A percentile compares a stretch with the other conserved stretches of the same genome.
Conservation (phyloP, 2,113 vertebrate genomes). For the Eubucco bourcierii region DNA sequence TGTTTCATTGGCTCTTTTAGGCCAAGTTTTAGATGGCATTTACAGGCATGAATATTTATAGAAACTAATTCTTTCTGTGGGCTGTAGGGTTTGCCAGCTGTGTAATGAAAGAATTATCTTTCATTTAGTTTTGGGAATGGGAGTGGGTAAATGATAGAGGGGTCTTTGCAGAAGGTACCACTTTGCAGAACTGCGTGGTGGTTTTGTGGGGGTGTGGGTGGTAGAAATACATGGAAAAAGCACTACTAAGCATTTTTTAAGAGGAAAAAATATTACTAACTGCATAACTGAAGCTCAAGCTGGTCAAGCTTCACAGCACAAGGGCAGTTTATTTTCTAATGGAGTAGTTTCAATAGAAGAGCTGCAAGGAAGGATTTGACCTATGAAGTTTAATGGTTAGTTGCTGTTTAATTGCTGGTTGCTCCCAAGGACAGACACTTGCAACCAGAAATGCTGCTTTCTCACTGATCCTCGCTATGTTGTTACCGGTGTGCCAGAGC, state of each 20-base stretch:
- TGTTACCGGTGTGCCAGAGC: neutral
- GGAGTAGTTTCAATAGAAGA: neutral
- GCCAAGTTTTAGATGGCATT: slow-evolving; percentile 32
- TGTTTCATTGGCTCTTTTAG: neutral
- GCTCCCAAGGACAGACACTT: neutral
- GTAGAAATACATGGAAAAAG: neutral
- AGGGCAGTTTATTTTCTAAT: slow-evolving; percentile 25
- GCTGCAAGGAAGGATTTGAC: slow-evolving; percentile 25
- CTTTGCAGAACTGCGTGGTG: slow-evolving; percentile 9
- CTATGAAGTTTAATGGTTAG: slow-evolving; percentile 30
- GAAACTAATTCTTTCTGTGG: neutral
- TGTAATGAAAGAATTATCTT: slow-evolving; percentile 17
- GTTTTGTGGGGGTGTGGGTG: slow-evolving; percentile 41
- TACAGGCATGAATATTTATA: slow-evolving; percentile 33
- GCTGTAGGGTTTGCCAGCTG: slow-evolving; percentile 26
- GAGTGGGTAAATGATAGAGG: neutral
- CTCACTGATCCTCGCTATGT: neutral
- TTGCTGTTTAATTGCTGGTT: slow-evolving; percentile 16
- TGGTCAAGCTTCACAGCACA: slow-evolving; percentile 23
- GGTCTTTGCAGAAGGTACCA: slow-evolving; percentile 1
- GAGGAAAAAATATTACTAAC: neutral
- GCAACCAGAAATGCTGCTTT: neutral
- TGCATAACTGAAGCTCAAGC: neutral
- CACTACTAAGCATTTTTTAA: slow-evolving; percentile 8
- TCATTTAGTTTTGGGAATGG: slow-evolving; percentile 2